Conservation (phyloP, 2,888 invertebrate species). For the Acronicta aceris region DNA sequence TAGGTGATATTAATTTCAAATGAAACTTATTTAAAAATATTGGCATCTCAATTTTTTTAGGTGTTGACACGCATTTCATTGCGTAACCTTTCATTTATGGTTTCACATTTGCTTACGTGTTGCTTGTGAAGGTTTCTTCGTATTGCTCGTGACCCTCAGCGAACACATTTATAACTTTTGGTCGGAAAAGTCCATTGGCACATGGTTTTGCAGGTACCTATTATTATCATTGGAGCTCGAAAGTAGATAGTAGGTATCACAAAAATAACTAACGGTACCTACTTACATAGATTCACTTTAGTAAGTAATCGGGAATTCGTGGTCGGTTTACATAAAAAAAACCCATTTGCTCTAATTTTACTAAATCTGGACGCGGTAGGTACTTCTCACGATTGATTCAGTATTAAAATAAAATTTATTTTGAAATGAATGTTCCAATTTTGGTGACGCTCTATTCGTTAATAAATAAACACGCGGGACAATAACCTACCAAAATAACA, state of each 20-base stretch:
- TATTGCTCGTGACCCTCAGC: slow-evolving; percentile 83
- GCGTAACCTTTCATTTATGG: slow-evolving; percentile 87
- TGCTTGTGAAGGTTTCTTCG: slow-evolving; percentile 85
- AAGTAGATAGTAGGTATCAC: slow-evolving; percentile 26
- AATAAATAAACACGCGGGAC: slow-evolving; percentile 69
- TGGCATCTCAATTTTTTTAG: slow-evolving; percentile 42
- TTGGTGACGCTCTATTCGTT: slow-evolving; percentile 54
- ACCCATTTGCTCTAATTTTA: slow-evolving; percentile 38
- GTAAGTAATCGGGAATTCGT: slow-evolving; percentile 22
- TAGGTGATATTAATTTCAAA: slow-evolving; percentile 9
- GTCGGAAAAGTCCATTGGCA: slow-evolving; percentile 67
- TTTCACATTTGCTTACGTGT: slow-evolving; percentile 88
- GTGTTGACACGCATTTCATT: slow-evolving; percentile 78
- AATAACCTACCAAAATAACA: slow-evolving; percentile 68
- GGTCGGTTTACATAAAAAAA: slow-evolving; percentile 32
- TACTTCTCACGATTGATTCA: no score
- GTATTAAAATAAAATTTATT: neutral
- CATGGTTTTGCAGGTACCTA: slow-evolving; percentile 62
- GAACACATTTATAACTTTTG: slow-evolving; percentile 57
- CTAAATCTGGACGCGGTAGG: neutral
- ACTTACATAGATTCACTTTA: slow-evolving; percentile 6
- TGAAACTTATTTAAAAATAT: slow-evolving; percentile 14
- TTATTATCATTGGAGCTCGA: slow-evolving; percentile 33
- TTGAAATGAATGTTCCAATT: slow-evolving; percentile 25
- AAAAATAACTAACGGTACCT: slow-evolving; percentile 24